phyloP scores from a whole-genome alignment of 2,113 vertebrate genomes.

The Planiliza haematocheilus region DNA sequence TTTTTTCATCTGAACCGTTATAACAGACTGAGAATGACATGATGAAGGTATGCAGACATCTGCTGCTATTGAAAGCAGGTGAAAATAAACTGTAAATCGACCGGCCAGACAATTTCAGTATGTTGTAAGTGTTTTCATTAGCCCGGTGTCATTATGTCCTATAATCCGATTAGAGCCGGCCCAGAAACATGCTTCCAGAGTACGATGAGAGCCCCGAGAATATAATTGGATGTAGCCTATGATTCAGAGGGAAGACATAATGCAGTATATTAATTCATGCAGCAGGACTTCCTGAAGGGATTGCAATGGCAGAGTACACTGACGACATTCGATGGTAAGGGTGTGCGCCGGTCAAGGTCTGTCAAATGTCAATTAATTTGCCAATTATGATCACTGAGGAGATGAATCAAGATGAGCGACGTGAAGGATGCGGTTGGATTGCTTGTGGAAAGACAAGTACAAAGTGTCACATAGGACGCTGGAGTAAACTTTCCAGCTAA shows the following conservation, averaged over 20 bases:
- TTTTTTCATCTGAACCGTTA: too few species aligned
- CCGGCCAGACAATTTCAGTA: neutral
- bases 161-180: slow-evolving; percentile 10
- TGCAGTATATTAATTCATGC: neutral
- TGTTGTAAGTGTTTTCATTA: neutral
- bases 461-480: neutral
- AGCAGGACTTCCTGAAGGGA: slow-evolving; percentile 3
- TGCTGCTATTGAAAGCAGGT: neutral
- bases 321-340: too few species aligned
- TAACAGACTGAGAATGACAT: neutral
- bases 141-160: slow-evolving; percentile 7
- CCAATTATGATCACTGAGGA: neutral
- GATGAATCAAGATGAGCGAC: neutral
- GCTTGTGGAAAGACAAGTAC: neutral
- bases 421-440: neutral
- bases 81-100: neutral
- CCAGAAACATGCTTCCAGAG: neutral
- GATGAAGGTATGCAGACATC: neutral
- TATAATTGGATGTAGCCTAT: slow-evolving; percentile 18
- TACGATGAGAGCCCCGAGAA: neutral
- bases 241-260: slow-evolving; percentile 2
- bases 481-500: neutral
- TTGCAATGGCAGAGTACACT: neutral
- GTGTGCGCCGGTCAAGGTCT: neutral
- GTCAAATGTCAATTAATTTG: neutral